Evolutionary conservation across 2,888 invertebrate species (phyloP).

Genomic region (Ectemnius continuus): DNA sequence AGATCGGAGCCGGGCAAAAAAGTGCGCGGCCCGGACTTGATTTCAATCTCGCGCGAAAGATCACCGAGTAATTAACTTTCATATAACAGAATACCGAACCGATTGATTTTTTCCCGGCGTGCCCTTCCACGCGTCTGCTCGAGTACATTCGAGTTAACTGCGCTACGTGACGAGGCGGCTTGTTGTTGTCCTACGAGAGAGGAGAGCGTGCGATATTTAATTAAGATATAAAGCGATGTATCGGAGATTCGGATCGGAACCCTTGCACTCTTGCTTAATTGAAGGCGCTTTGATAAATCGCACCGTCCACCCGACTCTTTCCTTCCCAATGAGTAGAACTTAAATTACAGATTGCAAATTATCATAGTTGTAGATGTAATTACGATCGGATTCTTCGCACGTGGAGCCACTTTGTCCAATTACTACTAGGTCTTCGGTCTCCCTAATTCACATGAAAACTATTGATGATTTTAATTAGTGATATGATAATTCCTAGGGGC

Average conservation of each 20-base stretch:
- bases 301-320: constrained; percentile 7
- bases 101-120: too few relatives aligned
- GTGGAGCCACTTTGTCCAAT: neutral
- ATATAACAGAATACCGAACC: too few relatives aligned
- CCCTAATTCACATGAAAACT: too few relatives aligned
- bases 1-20: constrained; percentile 6
- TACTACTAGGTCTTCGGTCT: neutral
- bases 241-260: constrained; percentile 10
- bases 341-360: constrained; percentile 12
- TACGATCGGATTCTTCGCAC: neutral
- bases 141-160: too few relatives aligned
- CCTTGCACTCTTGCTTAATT: neutral
- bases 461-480: too few relatives aligned
- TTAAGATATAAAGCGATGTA: constrained; percentile 9
- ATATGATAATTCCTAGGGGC: too few relatives aligned
- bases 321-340: neutral
- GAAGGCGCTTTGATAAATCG: neutral
- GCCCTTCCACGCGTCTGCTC: too few relatives aligned
- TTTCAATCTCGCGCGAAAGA: too few relatives aligned
- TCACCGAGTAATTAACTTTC: too few relatives aligned
- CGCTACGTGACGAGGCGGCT: too few relatives aligned
- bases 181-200: too few relatives aligned
- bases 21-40: neutral
- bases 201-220: constrained; percentile 22
- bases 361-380: neutral